Percentiles rank a stretch among this genome's conserved stretches.
These are phyloP conservation scores for Lepidiolamprologus cunningtoni DNA, from an alignment of 2,113 vertebrate genomes.

Conservation along the genomic window DNA sequence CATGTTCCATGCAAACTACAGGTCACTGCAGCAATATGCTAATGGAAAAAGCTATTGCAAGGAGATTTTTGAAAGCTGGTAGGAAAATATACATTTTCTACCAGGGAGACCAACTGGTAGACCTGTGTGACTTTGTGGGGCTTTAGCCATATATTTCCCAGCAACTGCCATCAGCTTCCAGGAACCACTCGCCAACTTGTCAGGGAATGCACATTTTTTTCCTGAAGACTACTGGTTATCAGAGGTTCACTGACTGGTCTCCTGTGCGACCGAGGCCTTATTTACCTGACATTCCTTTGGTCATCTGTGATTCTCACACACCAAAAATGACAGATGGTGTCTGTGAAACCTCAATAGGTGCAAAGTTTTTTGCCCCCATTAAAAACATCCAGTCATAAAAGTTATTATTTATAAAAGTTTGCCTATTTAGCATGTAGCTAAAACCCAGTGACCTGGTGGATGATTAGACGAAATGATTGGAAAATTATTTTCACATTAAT, in stretches of 20 bases:
- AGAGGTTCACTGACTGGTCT: background rate
- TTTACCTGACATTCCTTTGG: background rate
- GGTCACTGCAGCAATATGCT: background rate
- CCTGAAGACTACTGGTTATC: background rate
- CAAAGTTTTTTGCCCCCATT: background rate
- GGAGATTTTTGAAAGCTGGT: background rate
- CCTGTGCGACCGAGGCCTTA: background rate
- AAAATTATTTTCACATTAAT: background rate
- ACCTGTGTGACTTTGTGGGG: background rate
- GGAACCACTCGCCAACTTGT: background rate
- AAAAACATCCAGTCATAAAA: background rate
- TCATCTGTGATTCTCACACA: background rate
- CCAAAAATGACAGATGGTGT: background rate
- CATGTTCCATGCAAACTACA: background rate
- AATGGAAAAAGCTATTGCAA: background rate
- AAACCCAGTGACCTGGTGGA: background rate
- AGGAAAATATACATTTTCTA: background rate
- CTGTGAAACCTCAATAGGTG: background rate
- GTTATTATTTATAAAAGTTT: background rate
- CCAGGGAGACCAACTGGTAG: background rate
- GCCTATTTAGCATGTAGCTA: background rate
- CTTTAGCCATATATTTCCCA: background rate
- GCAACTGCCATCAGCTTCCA: background rate
- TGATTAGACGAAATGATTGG: background rate
- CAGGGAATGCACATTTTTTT: background rate